These are phyloP conservation scores for Drosophila littoralis DNA, from an alignment of 1,140 invertebrate genomes.

Conservation along the genomic window DNA sequence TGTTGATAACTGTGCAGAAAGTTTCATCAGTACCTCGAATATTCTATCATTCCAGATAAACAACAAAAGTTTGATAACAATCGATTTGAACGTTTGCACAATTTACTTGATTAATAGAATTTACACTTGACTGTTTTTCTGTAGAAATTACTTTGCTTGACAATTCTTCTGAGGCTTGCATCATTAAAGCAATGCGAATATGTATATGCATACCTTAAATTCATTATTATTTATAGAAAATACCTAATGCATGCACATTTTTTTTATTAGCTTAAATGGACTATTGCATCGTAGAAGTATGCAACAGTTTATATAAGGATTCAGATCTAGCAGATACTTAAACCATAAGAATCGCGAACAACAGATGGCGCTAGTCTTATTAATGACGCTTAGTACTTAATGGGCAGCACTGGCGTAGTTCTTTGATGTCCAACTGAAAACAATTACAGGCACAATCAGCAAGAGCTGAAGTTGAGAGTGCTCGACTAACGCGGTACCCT, in stretches of 20 bases:
- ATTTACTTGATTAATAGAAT: background rate
- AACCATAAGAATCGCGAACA: background rate
- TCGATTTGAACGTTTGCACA: background rate
- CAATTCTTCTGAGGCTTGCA: too few relatives aligned
- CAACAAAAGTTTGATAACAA: background rate
- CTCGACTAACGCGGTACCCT: too few relatives aligned
- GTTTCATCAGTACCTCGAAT: slow-evolving; percentile 10
- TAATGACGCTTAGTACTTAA: too few relatives aligned
- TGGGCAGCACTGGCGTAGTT: background rate
- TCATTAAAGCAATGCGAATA: too few relatives aligned
- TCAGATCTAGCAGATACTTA: background rate
- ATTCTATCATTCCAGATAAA: background rate
- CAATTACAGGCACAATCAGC: too few relatives aligned
- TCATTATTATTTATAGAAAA: too few relatives aligned
- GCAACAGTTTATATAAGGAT: background rate
- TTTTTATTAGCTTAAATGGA: background rate
- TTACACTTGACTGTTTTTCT: background rate
- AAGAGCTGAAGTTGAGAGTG: too few relatives aligned
- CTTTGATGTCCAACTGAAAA: background rate
- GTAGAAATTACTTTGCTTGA: too few relatives aligned
- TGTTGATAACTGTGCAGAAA: background rate
- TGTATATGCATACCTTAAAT: too few relatives aligned
- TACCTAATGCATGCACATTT: too few relatives aligned
- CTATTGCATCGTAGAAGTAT: background rate
- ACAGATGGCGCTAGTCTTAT: background rate